Conservation (phyloP, 1,140 invertebrate genomes). For the Lordiphosa clarofinis region DNA sequence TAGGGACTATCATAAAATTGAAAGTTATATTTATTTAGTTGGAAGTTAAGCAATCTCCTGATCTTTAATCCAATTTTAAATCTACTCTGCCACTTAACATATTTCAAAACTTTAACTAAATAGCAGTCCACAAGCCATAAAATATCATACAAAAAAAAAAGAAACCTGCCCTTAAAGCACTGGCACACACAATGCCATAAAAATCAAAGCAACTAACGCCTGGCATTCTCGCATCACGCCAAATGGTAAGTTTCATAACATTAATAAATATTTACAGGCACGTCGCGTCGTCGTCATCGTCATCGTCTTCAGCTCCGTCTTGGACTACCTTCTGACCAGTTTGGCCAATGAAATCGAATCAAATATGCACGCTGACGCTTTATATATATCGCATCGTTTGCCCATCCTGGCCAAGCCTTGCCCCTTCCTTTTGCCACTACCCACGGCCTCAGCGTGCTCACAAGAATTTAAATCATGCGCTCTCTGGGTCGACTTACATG, state of each 20-base stretch:
- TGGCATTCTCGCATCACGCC: constrained; percentile 41
- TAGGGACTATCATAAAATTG: neutral
- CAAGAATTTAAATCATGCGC: constrained; percentile 73
- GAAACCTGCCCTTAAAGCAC: constrained; percentile 8
- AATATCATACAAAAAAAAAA: neutral
- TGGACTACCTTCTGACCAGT: constrained; percentile 21
- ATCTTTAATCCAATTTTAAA: no score
- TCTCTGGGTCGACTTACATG: constrained; percentile 54
- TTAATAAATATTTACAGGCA: constrained; percentile 78
- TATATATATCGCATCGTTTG: constrained; percentile 35
- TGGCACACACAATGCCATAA: constrained; percentile 34
- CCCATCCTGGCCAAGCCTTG: neutral
- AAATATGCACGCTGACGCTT: constrained; percentile 71
- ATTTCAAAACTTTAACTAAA: no score
- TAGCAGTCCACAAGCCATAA: no score
- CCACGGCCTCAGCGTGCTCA: constrained; percentile 47
- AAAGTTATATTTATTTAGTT: neutral
- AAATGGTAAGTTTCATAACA: constrained; percentile 51
- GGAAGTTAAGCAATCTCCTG: no score
- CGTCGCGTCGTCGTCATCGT: constrained; percentile 51
- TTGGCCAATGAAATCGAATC: constrained; percentile 72
- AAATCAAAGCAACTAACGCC: constrained; percentile 54
- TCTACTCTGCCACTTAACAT: no score
- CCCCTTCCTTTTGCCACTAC: constrained; percentile 6
- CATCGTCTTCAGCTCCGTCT: neutral